A percentile compares a stretch with the other conserved stretches of the same genome.
Evolutionary conservation across 2,888 invertebrate genomes (phyloP).

Genomic region (Apoda limacodes): DNA sequence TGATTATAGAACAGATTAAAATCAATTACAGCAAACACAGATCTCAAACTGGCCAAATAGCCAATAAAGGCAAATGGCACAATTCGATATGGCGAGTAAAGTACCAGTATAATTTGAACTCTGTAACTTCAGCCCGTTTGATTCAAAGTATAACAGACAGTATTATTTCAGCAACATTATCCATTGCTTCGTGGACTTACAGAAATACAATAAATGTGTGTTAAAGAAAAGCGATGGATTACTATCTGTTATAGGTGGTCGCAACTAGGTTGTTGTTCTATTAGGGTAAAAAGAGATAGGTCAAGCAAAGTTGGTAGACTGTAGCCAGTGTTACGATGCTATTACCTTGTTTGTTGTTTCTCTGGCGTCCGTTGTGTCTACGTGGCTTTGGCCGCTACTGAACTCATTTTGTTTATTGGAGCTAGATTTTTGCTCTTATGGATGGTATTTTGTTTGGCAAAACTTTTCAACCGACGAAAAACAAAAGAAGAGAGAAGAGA

Average conservation of each 20-base stretch:
- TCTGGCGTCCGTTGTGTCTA: conserved; percentile 37
- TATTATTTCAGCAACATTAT: conserved; percentile 9
- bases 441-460: too few relatives aligned
- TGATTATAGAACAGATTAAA: conserved; percentile 35
- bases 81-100: conserved; percentile 35
- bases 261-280: too few relatives aligned
- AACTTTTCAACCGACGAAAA: too few relatives aligned
- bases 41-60: conserved; percentile 53
- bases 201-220: too few relatives aligned
- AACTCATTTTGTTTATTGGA: conserved; percentile 28
- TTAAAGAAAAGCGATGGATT: too few relatives aligned
- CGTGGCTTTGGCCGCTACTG: conserved; percentile 33
- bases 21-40: conserved; percentile 50
- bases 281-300: conserved; percentile 16
- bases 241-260: too few relatives aligned
- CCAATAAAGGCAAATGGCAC: conserved; percentile 58
- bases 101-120: conserved; percentile 33
- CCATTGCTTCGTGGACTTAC: conserved; percentile 7
- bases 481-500: too few relatives aligned
- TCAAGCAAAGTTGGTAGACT: conserved; percentile 29
- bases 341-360: conserved; percentile 53
- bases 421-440: too few relatives aligned
- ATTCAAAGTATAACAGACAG: too few relatives aligned
- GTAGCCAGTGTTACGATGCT: conserved; percentile 41
- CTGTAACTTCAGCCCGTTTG: too few relatives aligned